Conservation (phyloP, 2,797 vertebrate species). For the Champsocephalus gunnari region DNA sequence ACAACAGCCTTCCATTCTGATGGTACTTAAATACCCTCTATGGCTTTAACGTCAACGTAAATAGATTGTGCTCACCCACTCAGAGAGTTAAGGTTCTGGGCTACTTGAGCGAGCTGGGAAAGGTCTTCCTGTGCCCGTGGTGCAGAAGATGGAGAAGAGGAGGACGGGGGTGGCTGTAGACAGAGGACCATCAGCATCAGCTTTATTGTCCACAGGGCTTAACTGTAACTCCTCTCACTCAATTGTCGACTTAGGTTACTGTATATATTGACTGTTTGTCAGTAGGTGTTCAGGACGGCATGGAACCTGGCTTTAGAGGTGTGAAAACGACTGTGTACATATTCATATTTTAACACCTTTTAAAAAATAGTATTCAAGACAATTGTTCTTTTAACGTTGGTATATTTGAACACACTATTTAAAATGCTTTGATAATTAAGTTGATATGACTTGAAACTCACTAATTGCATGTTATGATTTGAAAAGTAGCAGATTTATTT, state of each 20-base stretch:
- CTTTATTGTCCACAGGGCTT: constrained; percentile 19
- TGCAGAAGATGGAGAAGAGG: constrained; percentile 26
- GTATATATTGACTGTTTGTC: neutral
- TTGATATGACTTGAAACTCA: neutral
- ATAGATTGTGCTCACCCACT: constrained; percentile 24
- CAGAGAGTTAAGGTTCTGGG: constrained; percentile 15
- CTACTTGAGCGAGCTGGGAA: constrained; percentile 24
- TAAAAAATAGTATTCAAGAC: neutral
- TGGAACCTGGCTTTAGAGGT: neutral
- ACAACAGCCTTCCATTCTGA: constrained; percentile 24
- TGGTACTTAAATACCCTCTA: constrained; percentile 2
- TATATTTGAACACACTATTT: neutral
- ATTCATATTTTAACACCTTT: neutral
- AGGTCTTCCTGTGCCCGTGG: constrained; percentile 50
- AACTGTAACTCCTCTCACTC: neutral
- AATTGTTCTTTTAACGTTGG: neutral
- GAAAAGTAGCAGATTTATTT: neutral
- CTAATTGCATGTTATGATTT: neutral
- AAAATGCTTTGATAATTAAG: neutral
- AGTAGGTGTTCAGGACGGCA: constrained; percentile 10
- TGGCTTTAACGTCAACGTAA: constrained; percentile 21
- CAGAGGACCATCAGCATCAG: neutral
- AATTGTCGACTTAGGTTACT: neutral
- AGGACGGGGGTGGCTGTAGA: constrained; percentile 21
- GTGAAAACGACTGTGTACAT: neutral